Conservation (phyloP, 2,113 vertebrate genomes). For the Anser brachyrhynchus region DNA sequence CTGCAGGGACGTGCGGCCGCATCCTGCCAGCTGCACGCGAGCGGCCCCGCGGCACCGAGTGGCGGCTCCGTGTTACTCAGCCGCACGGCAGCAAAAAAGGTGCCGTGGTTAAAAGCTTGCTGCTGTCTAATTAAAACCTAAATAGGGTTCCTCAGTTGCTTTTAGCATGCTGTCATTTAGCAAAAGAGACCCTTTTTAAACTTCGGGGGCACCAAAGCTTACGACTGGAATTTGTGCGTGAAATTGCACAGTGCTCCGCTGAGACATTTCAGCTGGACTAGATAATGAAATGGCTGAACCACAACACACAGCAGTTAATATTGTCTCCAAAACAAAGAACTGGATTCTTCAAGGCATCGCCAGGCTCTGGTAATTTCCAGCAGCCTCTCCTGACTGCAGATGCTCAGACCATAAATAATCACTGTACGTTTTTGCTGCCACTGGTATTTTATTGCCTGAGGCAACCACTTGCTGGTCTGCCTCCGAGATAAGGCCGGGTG, state of each 20-base stretch:
- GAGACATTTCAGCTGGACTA: background rate
- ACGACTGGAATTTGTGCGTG: background rate
- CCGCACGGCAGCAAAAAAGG: background rate
- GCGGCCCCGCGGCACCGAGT: rapidly evolving
- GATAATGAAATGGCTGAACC: background rate
- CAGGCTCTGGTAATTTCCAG: background rate
- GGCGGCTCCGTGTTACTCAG: rapidly evolving
- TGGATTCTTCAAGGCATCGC: background rate
- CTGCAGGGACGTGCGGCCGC: rapidly evolving
- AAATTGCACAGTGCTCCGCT: rapidly evolving
- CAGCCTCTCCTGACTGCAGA: conserved; percentile 7
- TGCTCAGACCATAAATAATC: conserved; percentile 50
- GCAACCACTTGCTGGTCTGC: background rate
- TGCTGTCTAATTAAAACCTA: background rate
- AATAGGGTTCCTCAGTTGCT: background rate
- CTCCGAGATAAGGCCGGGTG: background rate
- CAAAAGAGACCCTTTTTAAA: background rate
- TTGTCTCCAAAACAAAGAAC: background rate
- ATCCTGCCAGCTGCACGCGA: rapidly evolving
- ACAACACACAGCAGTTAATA: rapidly evolving
- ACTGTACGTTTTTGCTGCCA: background rate
- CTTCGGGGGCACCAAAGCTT: background rate
- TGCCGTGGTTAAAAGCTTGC: background rate
- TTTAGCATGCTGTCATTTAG: rapidly evolving
- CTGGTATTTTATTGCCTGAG: background rate